Base-by-base conservation (phyloP, 2,888 invertebrate species). In the Himalopsyche japonica region DNA sequence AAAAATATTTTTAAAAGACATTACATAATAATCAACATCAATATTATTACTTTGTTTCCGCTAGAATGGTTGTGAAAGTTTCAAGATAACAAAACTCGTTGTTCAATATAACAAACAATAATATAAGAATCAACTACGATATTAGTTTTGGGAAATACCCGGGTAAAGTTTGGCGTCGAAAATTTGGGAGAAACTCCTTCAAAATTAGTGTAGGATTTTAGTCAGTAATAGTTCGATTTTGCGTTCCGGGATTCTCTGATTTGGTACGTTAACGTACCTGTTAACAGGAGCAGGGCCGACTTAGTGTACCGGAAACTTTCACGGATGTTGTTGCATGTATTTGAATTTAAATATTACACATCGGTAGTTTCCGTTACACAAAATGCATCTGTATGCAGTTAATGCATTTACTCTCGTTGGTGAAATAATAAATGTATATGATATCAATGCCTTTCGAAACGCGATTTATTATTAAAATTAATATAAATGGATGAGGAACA, bases 41-140 rank as follows among this genome's bases (percentile, higher is more conserved):
- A 78, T 82, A 76, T 85, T 57, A 34, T 80, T 43, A 20, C 70
- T 77, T 82, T 82, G 82, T 82, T 82, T 80, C 76, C 43, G 24
- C 37, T 82, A 76, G 70, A 70, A 82, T 82, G 64, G 76, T 27
- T 48, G 70, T 6, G 70, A 82, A 84, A 82, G 79, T 82, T 76
- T 27, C 57, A 43, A 84, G 84, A 82, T 84, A 82, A 79, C 81
- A 34, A n/a, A 43, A 32, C 70, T 34, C 57, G 20, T 76, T n/a
- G 78, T 57, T 81, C 64, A 43, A 81, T 47, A 57, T 57, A 77
- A 57, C 82, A 84, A 84, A 84, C 85, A 85, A 83, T 85, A 81
- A 82, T 86, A 86, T 84, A 86, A 86, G 86, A 84, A 86, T 86
- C 86, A 82, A 82, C 64, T 57, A 43, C 86, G 82, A 84, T 86